Evolutionary conservation across 2,113 vertebrate genomes (phyloP).

Genomic region (Oxyura jamaicensis): DNA sequence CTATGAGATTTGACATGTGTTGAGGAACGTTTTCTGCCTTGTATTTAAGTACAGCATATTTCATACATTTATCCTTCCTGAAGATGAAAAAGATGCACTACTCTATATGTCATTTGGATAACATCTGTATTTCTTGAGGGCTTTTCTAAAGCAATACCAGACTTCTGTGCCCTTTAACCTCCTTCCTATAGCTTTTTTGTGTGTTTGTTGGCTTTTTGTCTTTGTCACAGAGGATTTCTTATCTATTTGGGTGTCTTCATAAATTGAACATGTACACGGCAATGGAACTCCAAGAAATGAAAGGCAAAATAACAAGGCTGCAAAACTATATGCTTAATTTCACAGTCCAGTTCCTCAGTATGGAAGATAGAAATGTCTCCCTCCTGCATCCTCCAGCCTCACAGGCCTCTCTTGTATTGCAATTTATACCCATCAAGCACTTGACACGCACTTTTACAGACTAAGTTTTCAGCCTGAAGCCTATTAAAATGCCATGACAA

Average conservation of each 20-base stretch:
- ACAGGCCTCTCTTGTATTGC: background rate
- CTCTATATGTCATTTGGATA: background rate
- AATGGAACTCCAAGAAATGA: background rate
- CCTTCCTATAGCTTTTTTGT: background rate
- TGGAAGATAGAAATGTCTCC: background rate
- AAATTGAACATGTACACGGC: background rate
- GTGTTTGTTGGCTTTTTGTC: background rate
- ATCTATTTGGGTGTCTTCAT: background rate
- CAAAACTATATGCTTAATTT: constrained; percentile 16
- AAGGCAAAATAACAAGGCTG: background rate
- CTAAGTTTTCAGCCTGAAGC: background rate
- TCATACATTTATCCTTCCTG: background rate
- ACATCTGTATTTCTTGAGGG: background rate
- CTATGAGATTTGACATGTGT: background rate
- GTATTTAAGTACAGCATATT: background rate
- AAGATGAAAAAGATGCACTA: background rate
- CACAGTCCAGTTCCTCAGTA: constrained; percentile 31
- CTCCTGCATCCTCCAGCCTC: background rate
- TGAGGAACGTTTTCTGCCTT: background rate
- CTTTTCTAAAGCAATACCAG: background rate
- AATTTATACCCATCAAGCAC: background rate
- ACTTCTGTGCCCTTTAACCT: background rate
- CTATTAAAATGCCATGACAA: background rate
- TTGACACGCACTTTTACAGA: background rate
- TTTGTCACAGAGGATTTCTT: background rate